A percentile compares a stretch with the other conserved stretches of the same genome.
Evolutionary conservation across 1,140 invertebrate genomes (phyloP).

Genomic region (Nymphalis io): DNA sequence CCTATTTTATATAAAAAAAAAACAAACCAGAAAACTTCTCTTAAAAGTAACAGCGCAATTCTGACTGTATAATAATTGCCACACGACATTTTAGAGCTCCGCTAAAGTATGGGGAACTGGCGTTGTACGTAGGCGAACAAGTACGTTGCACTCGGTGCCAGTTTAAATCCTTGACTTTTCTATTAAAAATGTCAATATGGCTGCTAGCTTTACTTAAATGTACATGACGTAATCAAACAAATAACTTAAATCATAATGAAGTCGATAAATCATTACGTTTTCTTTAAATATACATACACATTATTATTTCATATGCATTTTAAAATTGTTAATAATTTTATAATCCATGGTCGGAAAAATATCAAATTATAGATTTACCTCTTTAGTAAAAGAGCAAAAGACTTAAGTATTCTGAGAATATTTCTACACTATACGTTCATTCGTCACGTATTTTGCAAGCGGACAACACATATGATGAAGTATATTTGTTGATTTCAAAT

Average conservation of each 20-base stretch:
- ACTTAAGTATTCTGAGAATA: conserved; percentile 14
- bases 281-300: no score
- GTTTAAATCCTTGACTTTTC: conserved; percentile 43
- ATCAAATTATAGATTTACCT: neutral
- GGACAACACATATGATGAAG: conserved; percentile 2
- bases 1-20: no score
- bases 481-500: conserved; percentile 18
- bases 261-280: no score
- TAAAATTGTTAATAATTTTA: neutral
- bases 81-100: conserved; percentile 16
- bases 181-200: conserved; percentile 34
- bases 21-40: no score
- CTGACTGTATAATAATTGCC: neutral
- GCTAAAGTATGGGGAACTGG: conserved; percentile 31
- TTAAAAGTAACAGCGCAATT: neutral
- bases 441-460: conserved; percentile 27
- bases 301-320: no score
- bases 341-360: neutral
- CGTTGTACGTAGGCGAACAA: conserved; percentile 32
- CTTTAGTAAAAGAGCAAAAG: neutral
- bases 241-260: neutral
- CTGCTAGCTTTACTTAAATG: neutral
- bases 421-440: neutral
- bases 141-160: conserved; percentile 24
- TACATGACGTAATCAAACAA: neutral